These are phyloP conservation scores for Engraulis encrasicolus DNA, from an alignment of 2,113 vertebrate genomes.

Conservation along the genomic window DNA sequence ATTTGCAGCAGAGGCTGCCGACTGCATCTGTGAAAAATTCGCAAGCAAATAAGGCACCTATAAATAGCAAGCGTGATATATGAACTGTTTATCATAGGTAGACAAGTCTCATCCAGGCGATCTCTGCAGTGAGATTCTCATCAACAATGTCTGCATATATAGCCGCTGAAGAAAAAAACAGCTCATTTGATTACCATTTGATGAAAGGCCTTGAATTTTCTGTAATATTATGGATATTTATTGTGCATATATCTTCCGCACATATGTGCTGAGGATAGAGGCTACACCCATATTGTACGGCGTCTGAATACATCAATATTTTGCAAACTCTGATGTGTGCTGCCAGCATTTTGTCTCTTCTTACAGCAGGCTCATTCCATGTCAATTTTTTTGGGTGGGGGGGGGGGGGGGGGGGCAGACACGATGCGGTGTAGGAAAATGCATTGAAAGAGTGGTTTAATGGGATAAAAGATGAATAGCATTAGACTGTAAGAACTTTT, in stretches of 20 bases:
- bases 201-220: background rate
- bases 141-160: conserved; percentile 14
- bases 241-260: background rate
- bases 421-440: background rate
- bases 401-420: background rate
- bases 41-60: conserved; percentile 1
- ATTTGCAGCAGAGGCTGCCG: background rate
- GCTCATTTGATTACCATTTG: background rate
- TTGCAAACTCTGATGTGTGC: background rate
- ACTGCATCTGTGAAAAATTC: conserved; percentile 14
- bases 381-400: background rate
- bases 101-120: background rate
- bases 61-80: conserved; percentile 13
- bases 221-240: background rate
- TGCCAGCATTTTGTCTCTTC: background rate
- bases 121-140: background rate
- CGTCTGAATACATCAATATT: background rate
- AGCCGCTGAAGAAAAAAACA: background rate
- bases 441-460: background rate
- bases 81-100: conserved; percentile 21
- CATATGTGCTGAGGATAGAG: background rate
- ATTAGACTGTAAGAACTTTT: background rate
- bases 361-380: background rate
- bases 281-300: background rate
- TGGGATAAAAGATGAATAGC: background rate